Base-by-base conservation (phyloP, 64 coral and sea anemone genomes). In the Stylophora pistillata region DNA sequence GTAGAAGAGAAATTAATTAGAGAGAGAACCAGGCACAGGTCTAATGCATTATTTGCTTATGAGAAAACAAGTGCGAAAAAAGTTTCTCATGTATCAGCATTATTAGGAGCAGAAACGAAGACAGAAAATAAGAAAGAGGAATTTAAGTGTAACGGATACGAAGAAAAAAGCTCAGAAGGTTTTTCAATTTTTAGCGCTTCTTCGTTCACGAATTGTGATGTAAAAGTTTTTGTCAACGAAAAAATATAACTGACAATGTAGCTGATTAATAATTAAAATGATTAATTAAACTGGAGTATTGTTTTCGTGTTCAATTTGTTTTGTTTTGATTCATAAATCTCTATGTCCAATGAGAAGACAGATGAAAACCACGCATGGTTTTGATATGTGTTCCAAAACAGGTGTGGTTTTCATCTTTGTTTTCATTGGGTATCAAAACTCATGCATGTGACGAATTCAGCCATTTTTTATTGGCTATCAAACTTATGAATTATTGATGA, bases 121-220 rank as follows among this genome's bases (percentile, higher is more conserved):
- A 47, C 30, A 76, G 53, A 20, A 26, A 29, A 75, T 5, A 15
- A 30, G 29, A 13, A 75, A 15, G 23, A 33, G n/a, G n/a, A 90
- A 82, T 90, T 90, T 73, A 90, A 90, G 78, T 90, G 88, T 90
- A 90, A 90, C 78, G 74, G 77, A 82, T 90, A 90, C 78, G 88
- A 90, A 90, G 88, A 90, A 90, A 90, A 74, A 90, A 90, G 68
- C 66, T 90, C 88, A 90, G 88, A 90, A 90, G 88, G 88, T 90
- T 90, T 90, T 90, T 90, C 88, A 90, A 81, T 90, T 90, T 90
- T 90, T 57, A 90, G 82, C 74, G 88, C 88, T 90, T 82, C 78
- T 90, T 90, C 78, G 66, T 90, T 90, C 68, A 82, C 88, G 88
- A 90, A 90, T 90, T 73, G 88, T 90, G n/a, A n/a, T n/a, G n/a